Evolutionary conservation across 2,797 vertebrate species (phyloP).

Genomic region (Pangasius larnaudii): DNA sequence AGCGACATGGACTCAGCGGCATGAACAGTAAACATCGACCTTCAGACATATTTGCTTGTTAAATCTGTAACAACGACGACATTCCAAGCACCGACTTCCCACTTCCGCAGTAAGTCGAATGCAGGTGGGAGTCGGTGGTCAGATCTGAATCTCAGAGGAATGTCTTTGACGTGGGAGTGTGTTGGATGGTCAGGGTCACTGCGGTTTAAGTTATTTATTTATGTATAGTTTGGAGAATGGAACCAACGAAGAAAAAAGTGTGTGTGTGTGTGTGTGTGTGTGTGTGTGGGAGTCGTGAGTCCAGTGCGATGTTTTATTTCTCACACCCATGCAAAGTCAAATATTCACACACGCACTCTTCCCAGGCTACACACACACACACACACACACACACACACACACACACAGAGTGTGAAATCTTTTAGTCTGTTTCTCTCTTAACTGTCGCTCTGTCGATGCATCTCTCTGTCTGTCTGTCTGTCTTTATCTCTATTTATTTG

Average conservation of each 20-base stretch:
- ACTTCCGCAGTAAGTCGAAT: not conserved
- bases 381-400: not conserved
- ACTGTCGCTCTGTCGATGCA: no score
- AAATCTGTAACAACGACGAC: not conserved
- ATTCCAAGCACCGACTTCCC: not conserved
- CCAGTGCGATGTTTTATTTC: not conserved
- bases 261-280: not conserved
- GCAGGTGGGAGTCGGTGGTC: not conserved
- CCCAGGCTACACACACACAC: not conserved
- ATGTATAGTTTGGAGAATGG: not conserved
- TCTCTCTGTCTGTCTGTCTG: not conserved
- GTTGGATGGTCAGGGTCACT: not conserved
- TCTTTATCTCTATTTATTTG: not conserved
- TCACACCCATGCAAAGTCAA: conserved; percentile 1
- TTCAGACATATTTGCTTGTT: not conserved
- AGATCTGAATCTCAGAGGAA: not conserved
- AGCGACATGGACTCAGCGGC: not conserved
- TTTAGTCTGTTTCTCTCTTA: not conserved
- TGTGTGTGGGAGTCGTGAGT: not conserved
- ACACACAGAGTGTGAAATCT: not conserved
- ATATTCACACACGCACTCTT: not conserved
- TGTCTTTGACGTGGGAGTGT: not conserved
- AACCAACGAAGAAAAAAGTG: not conserved
- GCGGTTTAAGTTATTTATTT: not conserved
- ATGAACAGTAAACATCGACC: not conserved